Evolutionary conservation across 1,140 invertebrate species (phyloP).

Genomic region (Epicauta chinensis): DNA sequence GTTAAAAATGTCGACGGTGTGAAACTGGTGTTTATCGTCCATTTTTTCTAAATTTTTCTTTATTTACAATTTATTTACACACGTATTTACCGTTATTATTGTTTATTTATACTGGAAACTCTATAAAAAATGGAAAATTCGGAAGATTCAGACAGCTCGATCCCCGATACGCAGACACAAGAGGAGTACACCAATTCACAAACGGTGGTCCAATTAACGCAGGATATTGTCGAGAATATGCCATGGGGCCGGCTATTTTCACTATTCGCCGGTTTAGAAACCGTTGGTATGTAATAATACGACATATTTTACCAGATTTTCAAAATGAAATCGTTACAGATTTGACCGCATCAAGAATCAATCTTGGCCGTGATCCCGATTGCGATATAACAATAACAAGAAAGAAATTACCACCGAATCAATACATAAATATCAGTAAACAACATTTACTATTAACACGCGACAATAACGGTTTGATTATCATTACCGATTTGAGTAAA

Average conservation of each 20-base stretch:
- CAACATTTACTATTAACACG: slow-evolving; percentile 47
- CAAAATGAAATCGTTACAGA: slow-evolving; percentile 38
- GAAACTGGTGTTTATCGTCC: no score
- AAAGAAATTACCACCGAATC: slow-evolving; percentile 37
- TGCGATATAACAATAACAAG: slow-evolving; percentile 44
- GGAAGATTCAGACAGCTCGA: no score
- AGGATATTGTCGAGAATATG: not conserved
- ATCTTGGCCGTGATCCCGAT: slow-evolving; percentile 43
- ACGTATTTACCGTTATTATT: no score
- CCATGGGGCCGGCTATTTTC: slow-evolving; percentile 28
- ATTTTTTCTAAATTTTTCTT: no score
- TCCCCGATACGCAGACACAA: slow-evolving; percentile 19
- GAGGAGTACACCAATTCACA: not conserved
- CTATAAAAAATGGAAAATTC: no score
- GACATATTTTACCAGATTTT: not conserved
- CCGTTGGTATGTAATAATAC: slow-evolving; percentile 20
- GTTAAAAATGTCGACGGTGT: no score
- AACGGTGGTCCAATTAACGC: not conserved
- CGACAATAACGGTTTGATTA: slow-evolving; percentile 23
- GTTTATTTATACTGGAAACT: no score
- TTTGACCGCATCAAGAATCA: slow-evolving; percentile 44
- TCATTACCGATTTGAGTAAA: slow-evolving; percentile 36
- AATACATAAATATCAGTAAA: slow-evolving; percentile 47
- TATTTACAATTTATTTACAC: no score
- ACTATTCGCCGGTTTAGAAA: slow-evolving; percentile 15